Percentiles rank a stretch among this genome's conserved stretches.
Conservation (phyloP, 2,113 vertebrate species). For the Brevimyrus niger region DNA sequence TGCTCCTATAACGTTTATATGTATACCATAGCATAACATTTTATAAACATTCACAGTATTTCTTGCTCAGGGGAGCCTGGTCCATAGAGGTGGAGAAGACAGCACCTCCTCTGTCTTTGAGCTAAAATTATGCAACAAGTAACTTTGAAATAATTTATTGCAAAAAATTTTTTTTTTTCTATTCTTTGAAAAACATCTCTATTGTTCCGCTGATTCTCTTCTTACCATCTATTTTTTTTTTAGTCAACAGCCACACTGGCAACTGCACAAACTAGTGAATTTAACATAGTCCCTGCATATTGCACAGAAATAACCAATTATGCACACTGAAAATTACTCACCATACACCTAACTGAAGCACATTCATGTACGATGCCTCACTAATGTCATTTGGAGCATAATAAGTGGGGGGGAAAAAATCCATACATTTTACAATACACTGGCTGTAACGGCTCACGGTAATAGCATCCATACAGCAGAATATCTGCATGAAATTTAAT, state of each 20-base stretch:
- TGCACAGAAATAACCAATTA: neutral
- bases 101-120: neutral
- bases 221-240: neutral
- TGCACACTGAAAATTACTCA: neutral
- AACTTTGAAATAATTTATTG: neutral
- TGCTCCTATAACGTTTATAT: neutral
- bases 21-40: neutral
- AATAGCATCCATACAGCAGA: neutral
- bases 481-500: neutral
- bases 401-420: neutral
- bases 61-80: neutral
- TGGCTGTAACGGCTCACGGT: neutral
- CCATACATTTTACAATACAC: neutral
- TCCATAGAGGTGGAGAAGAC: neutral
- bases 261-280: neutral
- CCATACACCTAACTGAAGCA: neutral
- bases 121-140: neutral
- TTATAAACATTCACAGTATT: neutral
- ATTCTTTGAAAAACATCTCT: neutral
- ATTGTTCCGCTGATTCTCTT: neutral
- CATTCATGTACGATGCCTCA: neutral
- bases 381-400: neutral
- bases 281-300: neutral
- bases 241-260: neutral
- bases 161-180: neutral